A percentile compares a stretch with the other conserved stretches of the same genome.
Conservation (phyloP, 2,113 vertebrate genomes). For the Neodontobutis hainanensis region DNA sequence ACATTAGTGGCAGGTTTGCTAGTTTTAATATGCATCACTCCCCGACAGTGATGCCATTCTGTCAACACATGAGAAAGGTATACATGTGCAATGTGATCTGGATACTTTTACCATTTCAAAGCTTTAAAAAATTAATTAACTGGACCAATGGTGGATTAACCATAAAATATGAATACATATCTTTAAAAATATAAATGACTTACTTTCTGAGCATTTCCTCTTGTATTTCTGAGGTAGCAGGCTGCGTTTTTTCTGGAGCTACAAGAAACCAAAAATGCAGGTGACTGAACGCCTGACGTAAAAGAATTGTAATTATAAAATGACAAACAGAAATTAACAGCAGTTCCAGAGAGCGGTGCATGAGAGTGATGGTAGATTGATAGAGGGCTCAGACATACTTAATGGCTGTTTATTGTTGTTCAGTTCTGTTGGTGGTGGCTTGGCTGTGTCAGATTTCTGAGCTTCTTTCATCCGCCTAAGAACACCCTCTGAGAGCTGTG, state of each 20-base stretch:
- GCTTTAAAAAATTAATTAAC: no score
- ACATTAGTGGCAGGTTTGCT: conserved; percentile 11
- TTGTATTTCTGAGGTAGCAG: conserved; percentile 69
- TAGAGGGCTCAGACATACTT: conserved; percentile 44
- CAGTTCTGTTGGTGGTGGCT: conserved; percentile 17
- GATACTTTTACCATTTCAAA: no score
- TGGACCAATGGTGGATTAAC: no score
- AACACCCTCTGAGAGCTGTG: conserved; percentile 77
- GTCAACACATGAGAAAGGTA: conserved; percentile 2
- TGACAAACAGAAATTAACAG: background rate
- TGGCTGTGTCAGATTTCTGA: conserved; percentile 27
- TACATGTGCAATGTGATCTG: no score
- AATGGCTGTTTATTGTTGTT: conserved; percentile 49
- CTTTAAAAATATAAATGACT: conserved; percentile 41
- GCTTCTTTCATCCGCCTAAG: conserved; percentile 73
- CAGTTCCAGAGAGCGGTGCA: no score
- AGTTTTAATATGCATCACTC: conserved; percentile 13
- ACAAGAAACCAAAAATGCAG: conserved; percentile 12
- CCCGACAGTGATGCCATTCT: background rate
- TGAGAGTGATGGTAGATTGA: no score
- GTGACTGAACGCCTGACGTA: background rate
- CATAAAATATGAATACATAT: background rate
- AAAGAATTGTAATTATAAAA: background rate
- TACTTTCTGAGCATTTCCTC: conserved; percentile 86
- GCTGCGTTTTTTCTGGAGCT: conserved; percentile 58